Conservation (phyloP, 1,140 invertebrate species). For the Episyrphus balteatus region DNA sequence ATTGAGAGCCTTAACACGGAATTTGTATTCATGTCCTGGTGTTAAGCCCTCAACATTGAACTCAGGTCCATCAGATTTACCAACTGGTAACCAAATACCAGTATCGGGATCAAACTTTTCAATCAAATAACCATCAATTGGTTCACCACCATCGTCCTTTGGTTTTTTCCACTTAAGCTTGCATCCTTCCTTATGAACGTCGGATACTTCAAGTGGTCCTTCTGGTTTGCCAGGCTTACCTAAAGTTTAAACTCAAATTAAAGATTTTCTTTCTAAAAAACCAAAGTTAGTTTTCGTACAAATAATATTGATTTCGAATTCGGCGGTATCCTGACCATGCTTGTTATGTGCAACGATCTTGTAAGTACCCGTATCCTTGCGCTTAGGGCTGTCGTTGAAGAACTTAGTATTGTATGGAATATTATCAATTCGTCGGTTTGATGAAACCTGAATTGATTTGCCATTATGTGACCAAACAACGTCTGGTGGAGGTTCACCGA, state of each 20-base stretch:
- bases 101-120: slow-evolving; percentile 92
- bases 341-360: slow-evolving; percentile 76
- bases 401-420: slow-evolving; percentile 80
- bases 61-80: slow-evolving; percentile 67
- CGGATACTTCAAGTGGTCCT: slow-evolving; percentile 90
- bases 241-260: slow-evolving; percentile 31
- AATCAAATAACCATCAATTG: slow-evolving; percentile 86
- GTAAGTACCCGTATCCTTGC: slow-evolving; percentile 77
- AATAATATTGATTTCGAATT: slow-evolving; percentile 81
- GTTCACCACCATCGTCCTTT: slow-evolving; percentile 94
- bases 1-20: slow-evolving; percentile 94
- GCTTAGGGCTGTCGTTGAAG: slow-evolving; percentile 65
- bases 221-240: slow-evolving; percentile 86
- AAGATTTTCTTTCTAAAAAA: slow-evolving; percentile 4
- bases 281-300: slow-evolving; percentile 55
- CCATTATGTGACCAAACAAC: slow-evolving; percentile 55
- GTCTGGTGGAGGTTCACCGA: slow-evolving; percentile 85
- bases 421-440: slow-evolving; percentile 59
- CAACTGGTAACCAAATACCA: slow-evolving; percentile 80
- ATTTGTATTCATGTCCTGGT: slow-evolving; percentile 94
- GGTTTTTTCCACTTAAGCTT: slow-evolving; percentile 96
- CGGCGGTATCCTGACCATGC: slow-evolving; percentile 79
- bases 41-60: slow-evolving; percentile 79
- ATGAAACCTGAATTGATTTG: slow-evolving; percentile 45
- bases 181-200: slow-evolving; percentile 88